Percentiles rank a stretch among this genome's conserved stretches.
Evolutionary conservation across 2,113 vertebrate species (phyloP).

Genomic region (Bos indicus): DNA sequence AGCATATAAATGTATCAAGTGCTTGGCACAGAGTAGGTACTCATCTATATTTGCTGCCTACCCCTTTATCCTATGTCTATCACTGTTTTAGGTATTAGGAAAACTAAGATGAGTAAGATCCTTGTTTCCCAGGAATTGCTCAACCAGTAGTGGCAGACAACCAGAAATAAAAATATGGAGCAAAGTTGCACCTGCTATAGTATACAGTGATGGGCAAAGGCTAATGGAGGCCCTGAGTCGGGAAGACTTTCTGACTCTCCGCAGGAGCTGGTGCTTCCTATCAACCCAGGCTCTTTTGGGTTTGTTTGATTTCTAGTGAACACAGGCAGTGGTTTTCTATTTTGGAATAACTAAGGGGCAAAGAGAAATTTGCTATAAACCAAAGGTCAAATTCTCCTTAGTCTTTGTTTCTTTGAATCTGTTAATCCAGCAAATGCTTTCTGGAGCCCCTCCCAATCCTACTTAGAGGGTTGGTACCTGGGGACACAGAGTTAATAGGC

Average conservation of each 20-base stretch:
- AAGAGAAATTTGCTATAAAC: background rate
- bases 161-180: background rate
- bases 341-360: background rate
- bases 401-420: background rate
- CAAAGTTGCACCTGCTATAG: background rate
- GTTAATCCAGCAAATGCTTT: background rate
- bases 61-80: background rate
- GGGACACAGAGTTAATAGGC: background rate
- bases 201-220: background rate
- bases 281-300: background rate
- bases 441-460: background rate
- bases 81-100: background rate
- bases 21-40: background rate
- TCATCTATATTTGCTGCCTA: background rate
- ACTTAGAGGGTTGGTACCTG: background rate
- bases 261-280: background rate
- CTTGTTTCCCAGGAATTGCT: background rate
- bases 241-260: background rate
- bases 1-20: background rate
- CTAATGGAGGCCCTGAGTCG: too few relatives aligned
- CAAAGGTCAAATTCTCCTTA: background rate
- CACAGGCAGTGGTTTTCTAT: background rate
- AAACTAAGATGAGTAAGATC: background rate
- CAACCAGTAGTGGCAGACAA: background rate
- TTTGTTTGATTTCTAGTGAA: background rate